These are phyloP conservation scores for Darevskia mixta DNA, from an alignment of 2,797 vertebrate genomes.

Conservation along the genomic window DNA sequence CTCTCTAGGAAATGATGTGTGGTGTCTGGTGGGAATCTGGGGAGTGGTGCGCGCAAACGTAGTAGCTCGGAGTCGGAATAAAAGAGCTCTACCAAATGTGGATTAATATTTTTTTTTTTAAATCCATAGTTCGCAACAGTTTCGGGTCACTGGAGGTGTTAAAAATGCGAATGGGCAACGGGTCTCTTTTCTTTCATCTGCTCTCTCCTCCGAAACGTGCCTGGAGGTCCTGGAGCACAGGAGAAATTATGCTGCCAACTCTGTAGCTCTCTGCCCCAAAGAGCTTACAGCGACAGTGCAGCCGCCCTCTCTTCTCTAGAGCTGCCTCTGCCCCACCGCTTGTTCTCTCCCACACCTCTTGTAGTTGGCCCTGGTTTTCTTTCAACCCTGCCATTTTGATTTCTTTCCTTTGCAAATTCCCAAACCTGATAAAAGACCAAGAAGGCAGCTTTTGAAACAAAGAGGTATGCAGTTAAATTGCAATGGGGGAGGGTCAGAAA, in stretches of 20 bases:
- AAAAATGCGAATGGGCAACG: not conserved
- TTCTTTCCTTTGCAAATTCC: not conserved
- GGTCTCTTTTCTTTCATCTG: not conserved
- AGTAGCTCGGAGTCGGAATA: no score
- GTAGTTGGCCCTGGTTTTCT: not conserved
- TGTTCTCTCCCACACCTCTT: rapidly evolving
- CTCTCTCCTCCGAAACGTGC: not conserved
- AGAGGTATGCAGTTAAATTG: slow-evolving; percentile 10
- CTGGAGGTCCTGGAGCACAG: not conserved
- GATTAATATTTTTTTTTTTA: rapidly evolving
- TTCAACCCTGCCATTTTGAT: slow-evolving; percentile 9
- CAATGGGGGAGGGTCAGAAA: not conserved
- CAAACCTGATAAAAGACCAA: not conserved
- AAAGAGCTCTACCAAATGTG: not conserved
- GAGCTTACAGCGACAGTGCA: not conserved
- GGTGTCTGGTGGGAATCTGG: not conserved
- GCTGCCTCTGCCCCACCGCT: not conserved
- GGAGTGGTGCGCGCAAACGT: no score
- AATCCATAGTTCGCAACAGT: not conserved
- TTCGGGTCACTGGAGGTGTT: not conserved
- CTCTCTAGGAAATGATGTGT: not conserved
- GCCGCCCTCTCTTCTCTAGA: not conserved
- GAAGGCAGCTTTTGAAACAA: slow-evolving; percentile 28
- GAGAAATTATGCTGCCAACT: not conserved
- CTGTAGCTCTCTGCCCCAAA: slow-evolving; percentile 12